Base-by-base conservation (phyloP, 2,888 invertebrate species). In the Rhyacophila evoluta region DNA sequence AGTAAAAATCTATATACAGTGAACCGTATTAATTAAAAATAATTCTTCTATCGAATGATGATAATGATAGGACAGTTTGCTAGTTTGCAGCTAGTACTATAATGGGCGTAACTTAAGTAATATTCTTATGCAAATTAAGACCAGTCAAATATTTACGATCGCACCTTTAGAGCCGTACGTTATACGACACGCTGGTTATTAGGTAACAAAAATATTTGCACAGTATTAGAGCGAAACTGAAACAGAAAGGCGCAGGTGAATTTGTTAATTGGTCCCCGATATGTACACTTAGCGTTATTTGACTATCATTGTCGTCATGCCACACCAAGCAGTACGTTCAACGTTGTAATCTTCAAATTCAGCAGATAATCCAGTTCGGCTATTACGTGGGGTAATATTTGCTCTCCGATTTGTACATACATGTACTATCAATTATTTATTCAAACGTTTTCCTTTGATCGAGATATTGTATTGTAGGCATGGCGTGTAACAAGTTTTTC, bases 121-220 rank as follows among this genome's bases (percentile, higher is more conserved):
- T 55, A 55, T 19, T 19, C 55, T 55, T 55, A 55, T 55, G 55
- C 55, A 55, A 55, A 55, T 55, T 55, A 8, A 55, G 19, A 25
- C 55, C 19, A 19, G 55, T 55, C 55, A 55, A 55, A 55, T 55
- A 55, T 55, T 55, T 55, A 55, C 55, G 55, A 55, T 12, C 55
- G 55, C 55, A 55, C 55, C 55, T 55, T 55, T 55, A 55, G 10
- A 19, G 55, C 12, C 15, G 6, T 41, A 15, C 15, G 55, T 8
- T 55, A 25, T 8, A 19, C 55, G 19, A 55, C 25, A 19, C 55
- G 25, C 10, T 1, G 55, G 15, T 8, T 25, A 25, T 55, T 19
- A 55, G n/a, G 15, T 55, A 55, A 55, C 25, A 6, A 25, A 19
- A 55, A 55, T 55, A 55, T 55, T 55, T 55, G 19, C 55, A 19